phyloP scores from a whole-genome alignment of 2,797 vertebrate genomes.

The Hypotaenidia okinawae region DNA sequence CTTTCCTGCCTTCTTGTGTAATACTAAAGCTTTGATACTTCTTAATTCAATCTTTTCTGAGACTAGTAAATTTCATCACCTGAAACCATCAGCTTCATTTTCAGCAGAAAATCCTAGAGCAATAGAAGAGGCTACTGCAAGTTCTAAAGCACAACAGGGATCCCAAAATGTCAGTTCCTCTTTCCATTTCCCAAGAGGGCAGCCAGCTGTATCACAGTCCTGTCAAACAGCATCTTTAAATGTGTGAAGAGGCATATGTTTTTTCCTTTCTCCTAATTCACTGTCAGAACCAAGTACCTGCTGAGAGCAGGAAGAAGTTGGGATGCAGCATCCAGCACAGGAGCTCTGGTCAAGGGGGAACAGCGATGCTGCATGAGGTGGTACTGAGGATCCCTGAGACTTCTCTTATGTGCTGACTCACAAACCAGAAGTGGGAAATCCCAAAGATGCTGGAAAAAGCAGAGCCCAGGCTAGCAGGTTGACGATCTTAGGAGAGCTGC shows the following conservation, averaged over 20 bases:
- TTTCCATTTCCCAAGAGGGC: background rate
- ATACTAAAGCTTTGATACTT: background rate
- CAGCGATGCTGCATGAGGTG: accelerated
- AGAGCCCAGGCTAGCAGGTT: background rate
- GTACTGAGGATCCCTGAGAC: background rate
- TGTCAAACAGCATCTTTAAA: background rate
- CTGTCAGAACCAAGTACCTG: background rate
- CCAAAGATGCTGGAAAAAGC: background rate
- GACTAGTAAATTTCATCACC: background rate
- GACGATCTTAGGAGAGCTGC: background rate
- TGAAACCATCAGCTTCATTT: background rate
- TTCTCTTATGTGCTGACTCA: too few species aligned
- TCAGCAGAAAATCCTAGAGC: background rate
- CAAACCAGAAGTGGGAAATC: background rate
- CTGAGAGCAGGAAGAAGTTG: background rate
- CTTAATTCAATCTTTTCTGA: background rate
- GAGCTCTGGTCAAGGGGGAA: background rate
- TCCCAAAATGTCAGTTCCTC: background rate
- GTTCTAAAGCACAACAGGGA: background rate
- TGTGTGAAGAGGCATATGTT: background rate
- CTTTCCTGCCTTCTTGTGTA: background rate
- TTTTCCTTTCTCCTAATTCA: background rate
- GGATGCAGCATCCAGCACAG: background rate
- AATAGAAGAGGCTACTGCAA: background rate
- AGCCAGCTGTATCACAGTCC: background rate